A percentile compares a stretch with the other conserved stretches of the same genome.
Conservation (phyloP, 2,888 invertebrate genomes). For the Teleogryllus oceanicus region DNA sequence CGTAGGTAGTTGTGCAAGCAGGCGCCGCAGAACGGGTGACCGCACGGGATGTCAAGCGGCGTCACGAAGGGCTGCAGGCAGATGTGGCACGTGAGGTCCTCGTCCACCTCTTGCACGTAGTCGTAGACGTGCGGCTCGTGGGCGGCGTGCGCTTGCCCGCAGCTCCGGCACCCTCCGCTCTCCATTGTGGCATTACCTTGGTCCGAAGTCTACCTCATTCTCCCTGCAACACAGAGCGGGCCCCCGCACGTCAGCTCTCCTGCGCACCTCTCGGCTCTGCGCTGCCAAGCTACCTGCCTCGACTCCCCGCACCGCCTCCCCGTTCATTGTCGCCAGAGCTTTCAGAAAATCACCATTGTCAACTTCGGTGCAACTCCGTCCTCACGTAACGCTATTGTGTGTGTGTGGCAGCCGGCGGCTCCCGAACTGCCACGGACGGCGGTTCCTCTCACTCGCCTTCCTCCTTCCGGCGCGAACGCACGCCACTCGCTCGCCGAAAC, state of each 20-base stretch:
- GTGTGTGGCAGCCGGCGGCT: not conserved
- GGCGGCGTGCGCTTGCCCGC: constrained; percentile 41
- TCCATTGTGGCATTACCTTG: constrained; percentile 35
- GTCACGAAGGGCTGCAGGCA: constrained; percentile 50
- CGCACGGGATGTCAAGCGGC: constrained; percentile 51
- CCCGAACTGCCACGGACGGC: too few species aligned
- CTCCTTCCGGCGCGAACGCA: too few species aligned
- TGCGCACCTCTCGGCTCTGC: too few species aligned
- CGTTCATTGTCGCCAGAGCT: not conserved
- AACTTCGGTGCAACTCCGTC: not conserved
- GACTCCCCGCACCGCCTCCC: too few species aligned
- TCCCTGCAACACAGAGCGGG: constrained; percentile 24
- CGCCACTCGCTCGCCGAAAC: too few species aligned
- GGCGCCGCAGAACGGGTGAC: constrained; percentile 50
- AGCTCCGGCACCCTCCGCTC: constrained; percentile 38
- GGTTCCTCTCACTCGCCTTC: too few species aligned
- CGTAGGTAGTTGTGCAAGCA: constrained; percentile 45
- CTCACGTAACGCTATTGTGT: not conserved
- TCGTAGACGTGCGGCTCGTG: constrained; percentile 48
- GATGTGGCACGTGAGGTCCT: constrained; percentile 49
- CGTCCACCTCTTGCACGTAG: constrained; percentile 49
- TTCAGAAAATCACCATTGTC: not conserved
- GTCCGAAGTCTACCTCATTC: constrained; percentile 28
- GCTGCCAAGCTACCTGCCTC: too few species aligned
- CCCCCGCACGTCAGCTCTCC: too few species aligned